These are phyloP conservation scores for Eupleurogrammus muticus DNA, from an alignment of 2,797 vertebrate species.

Conservation along the genomic window DNA sequence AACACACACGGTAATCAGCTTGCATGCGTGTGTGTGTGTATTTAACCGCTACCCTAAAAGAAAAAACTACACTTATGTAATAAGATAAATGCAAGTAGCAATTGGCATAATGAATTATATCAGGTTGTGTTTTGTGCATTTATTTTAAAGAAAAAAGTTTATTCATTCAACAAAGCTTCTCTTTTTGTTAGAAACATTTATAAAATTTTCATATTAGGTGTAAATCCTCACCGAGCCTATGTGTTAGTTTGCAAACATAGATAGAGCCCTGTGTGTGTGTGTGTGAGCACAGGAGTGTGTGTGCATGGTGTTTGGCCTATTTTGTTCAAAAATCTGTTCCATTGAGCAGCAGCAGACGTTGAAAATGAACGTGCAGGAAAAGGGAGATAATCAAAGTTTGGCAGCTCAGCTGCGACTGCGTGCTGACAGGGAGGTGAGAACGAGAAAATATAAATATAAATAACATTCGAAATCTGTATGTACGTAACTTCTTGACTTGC, in stretches of 20 bases:
- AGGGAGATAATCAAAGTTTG: constrained; percentile 26
- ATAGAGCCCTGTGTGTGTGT: constrained; percentile 9
- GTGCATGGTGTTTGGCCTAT: constrained; percentile 9
- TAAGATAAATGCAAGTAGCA: background rate
- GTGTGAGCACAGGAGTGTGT: background rate
- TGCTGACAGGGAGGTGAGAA: background rate
- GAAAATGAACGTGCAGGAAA: constrained; percentile 23
- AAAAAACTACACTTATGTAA: constrained; percentile 19
- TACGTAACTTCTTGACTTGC: background rate
- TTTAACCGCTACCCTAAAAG: background rate
- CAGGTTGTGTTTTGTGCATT: constrained; percentile 38
- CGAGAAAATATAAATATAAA: background rate
- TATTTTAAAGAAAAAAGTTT: constrained; percentile 26
- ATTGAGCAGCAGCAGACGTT: constrained; percentile 22
- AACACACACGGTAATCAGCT: background rate
- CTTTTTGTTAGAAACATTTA: constrained; percentile 27
- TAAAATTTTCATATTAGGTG: constrained; percentile 48
- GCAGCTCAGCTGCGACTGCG: constrained; percentile 1
- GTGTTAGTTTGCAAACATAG: constrained; percentile 51
- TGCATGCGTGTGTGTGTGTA: background rate
- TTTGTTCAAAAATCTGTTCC: constrained; percentile 36
- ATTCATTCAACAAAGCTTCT: constrained; percentile 40
- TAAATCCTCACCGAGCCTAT: constrained; percentile 43
- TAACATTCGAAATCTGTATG: background rate
- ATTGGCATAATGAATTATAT: constrained; percentile 1